These are phyloP conservation scores for Oryzias curvinotus DNA, from an alignment of 2,113 vertebrate genomes.

Conservation along the genomic window DNA sequence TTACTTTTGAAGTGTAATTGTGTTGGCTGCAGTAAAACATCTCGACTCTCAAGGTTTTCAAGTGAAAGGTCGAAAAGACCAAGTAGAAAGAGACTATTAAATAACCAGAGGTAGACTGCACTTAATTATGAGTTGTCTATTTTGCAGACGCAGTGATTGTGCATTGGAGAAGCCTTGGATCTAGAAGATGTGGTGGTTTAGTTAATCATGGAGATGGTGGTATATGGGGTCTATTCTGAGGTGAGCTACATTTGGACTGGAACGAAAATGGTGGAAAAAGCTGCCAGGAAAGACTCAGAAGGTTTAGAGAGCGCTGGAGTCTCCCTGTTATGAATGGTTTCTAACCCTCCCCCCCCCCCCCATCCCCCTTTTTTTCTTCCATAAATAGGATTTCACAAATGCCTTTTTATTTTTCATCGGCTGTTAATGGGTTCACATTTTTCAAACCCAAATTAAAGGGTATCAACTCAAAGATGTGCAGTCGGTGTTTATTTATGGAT, in stretches of 20 bases:
- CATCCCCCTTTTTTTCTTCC: too few species aligned
- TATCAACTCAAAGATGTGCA: constrained; percentile 48
- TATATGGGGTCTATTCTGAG: constrained; percentile 42
- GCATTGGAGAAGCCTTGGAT: constrained; percentile 38
- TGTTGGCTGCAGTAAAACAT: constrained; percentile 40
- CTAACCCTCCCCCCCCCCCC: too few species aligned
- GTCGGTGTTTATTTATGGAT: constrained; percentile 69
- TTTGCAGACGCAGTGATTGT: constrained; percentile 55
- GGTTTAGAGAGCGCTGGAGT: constrained; percentile 42
- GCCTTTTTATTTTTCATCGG: not conserved
- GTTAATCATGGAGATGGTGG: constrained; percentile 38
- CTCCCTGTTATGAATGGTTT: constrained; percentile 20
- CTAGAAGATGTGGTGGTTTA: constrained; percentile 52
- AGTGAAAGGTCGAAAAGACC: constrained; percentile 27
- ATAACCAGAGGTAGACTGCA: constrained; percentile 53
- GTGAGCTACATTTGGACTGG: constrained; percentile 50
- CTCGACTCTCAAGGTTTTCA: constrained; percentile 40
- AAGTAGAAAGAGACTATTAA: constrained; percentile 45
- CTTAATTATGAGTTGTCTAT: constrained; percentile 60
- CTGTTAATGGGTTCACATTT: constrained; percentile 40
- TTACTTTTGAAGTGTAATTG: constrained; percentile 38
- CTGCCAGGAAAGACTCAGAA: constrained; percentile 28
- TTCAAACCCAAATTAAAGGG: constrained; percentile 50
- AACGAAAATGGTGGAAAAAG: constrained; percentile 26
- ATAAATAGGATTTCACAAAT: too few species aligned